Conservation (phyloP, 2,888 invertebrate species). For the Boloria euphrosyne region DNA sequence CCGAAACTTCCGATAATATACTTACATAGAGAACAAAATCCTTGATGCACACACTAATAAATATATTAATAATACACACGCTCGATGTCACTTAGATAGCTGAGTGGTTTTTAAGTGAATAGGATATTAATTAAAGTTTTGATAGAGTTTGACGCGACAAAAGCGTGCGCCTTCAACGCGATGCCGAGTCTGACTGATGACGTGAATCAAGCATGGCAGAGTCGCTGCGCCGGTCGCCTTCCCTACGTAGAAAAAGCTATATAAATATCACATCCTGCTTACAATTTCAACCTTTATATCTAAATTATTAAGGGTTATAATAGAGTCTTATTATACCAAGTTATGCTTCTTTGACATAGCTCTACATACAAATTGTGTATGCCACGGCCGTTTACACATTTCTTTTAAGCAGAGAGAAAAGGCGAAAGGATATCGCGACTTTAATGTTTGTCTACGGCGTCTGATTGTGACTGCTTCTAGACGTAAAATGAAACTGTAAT, state of each 20-base stretch:
- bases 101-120: conserved; percentile 33
- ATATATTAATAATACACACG: conserved; percentile 13
- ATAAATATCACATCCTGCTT: conserved; percentile 39
- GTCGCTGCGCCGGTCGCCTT: conserved; percentile 53
- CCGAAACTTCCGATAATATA: conserved; percentile 25
- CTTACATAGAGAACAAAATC: conserved; percentile 29
- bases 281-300: conserved; percentile 30
- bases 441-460: conserved; percentile 46
- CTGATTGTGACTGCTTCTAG: conserved; percentile 36
- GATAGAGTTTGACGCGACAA: conserved; percentile 15
- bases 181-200: conserved; percentile 60
- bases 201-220: conserved; percentile 51
- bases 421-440: conserved; percentile 70
- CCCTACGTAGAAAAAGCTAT: conserved; percentile 47
- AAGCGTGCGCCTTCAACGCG: conserved; percentile 49
- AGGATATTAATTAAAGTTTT: conserved; percentile 36
- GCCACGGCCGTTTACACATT: conserved; percentile 72
- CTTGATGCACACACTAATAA: conserved; percentile 30
- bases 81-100: conserved; percentile 26
- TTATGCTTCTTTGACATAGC: conserved; percentile 49
- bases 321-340: conserved; percentile 27
- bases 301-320: conserved; percentile 30
- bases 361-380: conserved; percentile 66
- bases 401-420: conserved; percentile 72
- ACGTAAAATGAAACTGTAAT: conserved; percentile 21